These are phyloP conservation scores for Myotis pilosus DNA, from an alignment of 2,797 vertebrate genomes.

Conservation along the genomic window DNA sequence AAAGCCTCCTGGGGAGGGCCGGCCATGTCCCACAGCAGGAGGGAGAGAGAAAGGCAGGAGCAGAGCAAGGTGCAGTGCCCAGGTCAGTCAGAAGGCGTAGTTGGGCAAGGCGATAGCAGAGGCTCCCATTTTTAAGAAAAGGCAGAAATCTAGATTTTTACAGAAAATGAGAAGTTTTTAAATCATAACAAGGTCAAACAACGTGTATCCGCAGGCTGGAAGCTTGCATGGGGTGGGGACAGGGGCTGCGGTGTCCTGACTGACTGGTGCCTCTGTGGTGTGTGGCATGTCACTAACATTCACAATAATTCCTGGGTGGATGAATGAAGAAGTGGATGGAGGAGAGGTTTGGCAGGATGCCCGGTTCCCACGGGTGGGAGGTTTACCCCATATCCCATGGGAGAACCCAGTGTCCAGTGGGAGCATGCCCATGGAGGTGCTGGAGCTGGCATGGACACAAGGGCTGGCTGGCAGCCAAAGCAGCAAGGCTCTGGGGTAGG, in stretches of 20 bases:
- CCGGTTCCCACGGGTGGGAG: not conserved
- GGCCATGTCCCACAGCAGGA: no score
- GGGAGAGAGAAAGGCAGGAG: rapidly evolving
- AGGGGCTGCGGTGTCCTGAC: not conserved
- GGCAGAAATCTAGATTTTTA: not conserved
- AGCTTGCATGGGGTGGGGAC: not conserved
- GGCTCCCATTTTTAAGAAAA: not conserved
- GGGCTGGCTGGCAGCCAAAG: not conserved
- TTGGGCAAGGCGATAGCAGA: not conserved
- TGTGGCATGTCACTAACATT: not conserved
- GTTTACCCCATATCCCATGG: not conserved
- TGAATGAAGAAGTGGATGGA: not conserved
- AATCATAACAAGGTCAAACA: not conserved
- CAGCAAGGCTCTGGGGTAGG: not conserved
- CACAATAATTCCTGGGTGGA: not conserved
- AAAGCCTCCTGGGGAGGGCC: no score
- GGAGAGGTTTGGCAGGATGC: conserved; percentile 1
- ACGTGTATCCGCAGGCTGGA: not conserved
- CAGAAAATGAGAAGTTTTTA: not conserved
- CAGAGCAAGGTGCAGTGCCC: not conserved
- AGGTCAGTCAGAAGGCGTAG: not conserved
- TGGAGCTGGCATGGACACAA: not conserved
- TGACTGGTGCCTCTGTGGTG: not conserved
- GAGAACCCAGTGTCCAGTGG: not conserved
- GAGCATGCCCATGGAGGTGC: not conserved